phyloP scores from a whole-genome alignment of 2,888 invertebrate genomes.

The Drosophila emarginata region DNA sequence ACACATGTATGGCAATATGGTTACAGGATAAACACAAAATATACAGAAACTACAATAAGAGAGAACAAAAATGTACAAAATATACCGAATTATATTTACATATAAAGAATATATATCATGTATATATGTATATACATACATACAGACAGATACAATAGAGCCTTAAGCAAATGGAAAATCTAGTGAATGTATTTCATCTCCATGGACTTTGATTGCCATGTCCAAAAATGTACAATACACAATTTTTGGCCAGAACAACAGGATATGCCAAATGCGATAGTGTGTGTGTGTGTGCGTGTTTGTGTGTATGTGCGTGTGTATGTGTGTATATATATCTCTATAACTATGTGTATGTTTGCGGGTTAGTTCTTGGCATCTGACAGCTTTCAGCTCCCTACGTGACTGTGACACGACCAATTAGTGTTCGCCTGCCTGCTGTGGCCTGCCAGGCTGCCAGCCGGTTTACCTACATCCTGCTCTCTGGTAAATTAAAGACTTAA shows the following conservation, averaged over 20 bases:
- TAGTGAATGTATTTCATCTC: constrained; percentile 24
- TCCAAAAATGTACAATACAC: constrained; percentile 11
- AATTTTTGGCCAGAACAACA: constrained; percentile 12
- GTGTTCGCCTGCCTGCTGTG: constrained; percentile 45
- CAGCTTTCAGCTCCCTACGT: constrained; percentile 53
- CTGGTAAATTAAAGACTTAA: constrained; percentile 66
- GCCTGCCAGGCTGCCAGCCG: constrained; percentile 24
- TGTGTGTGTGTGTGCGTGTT: constrained; percentile 1
- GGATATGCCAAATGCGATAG: constrained; percentile 3
- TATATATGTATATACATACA: not conserved
- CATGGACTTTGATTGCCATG: constrained; percentile 63
- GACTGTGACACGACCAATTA: constrained; percentile 74
- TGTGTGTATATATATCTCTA: not conserved
- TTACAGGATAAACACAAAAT: constrained; percentile 52
- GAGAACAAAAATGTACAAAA: not conserved
- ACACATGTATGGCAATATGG: constrained; percentile 45
- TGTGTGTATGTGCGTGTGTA: constrained; percentile 1
- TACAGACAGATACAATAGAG: constrained; percentile 17
- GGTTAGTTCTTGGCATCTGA: constrained; percentile 24
- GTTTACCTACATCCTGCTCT: constrained; percentile 23
- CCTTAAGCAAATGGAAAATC: constrained; percentile 44
- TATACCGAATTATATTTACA: constrained; percentile 1
- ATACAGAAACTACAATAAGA: constrained; percentile 2
- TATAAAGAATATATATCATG: not conserved
- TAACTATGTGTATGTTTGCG: not conserved